Evolutionary conservation across 2,888 invertebrate genomes (phyloP).

Genomic region (Leptogaster cylindrica): DNA sequence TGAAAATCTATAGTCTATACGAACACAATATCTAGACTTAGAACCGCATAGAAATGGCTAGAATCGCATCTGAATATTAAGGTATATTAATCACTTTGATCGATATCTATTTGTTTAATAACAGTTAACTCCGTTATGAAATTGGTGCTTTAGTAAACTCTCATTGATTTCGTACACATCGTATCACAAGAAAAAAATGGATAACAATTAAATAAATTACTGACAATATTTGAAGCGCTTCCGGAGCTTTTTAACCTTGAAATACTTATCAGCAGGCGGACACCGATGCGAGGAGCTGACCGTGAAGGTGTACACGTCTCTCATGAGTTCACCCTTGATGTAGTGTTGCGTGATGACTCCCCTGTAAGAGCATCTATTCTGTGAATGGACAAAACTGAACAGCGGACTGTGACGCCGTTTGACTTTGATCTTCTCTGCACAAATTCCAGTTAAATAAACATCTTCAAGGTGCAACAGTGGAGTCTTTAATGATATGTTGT

Average conservation of each 20-base stretch:
- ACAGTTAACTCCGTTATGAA: too few relatives aligned
- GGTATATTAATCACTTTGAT: too few relatives aligned
- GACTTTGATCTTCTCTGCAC: slow-evolving; percentile 68
- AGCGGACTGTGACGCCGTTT: slow-evolving; percentile 69
- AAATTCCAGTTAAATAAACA: slow-evolving; percentile 79
- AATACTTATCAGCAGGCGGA: slow-evolving; percentile 56
- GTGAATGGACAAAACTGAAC: slow-evolving; percentile 64
- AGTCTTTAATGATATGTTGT: slow-evolving; percentile 70
- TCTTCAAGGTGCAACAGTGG: slow-evolving; percentile 80
- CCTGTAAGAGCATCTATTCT: slow-evolving; percentile 64
- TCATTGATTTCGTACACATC: too few relatives aligned
- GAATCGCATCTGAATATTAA: too few relatives aligned
- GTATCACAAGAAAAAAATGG: too few relatives aligned
- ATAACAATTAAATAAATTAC: slow-evolving; percentile 32
- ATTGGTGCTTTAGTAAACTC: too few relatives aligned
- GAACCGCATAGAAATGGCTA: too few relatives aligned
- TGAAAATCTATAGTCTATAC: too few relatives aligned
- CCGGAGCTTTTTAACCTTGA: slow-evolving; percentile 52
- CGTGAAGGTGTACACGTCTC: slow-evolving; percentile 58
- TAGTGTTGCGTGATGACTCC: slow-evolving; percentile 67
- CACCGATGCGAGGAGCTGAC: slow-evolving; percentile 57
- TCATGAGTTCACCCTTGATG: slow-evolving; percentile 63
- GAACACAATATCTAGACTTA: too few relatives aligned
- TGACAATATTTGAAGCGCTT: slow-evolving; percentile 50
- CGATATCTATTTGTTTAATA: too few relatives aligned